Evolutionary conservation across 1,140 invertebrate species (phyloP).

Genomic region (Berghia stephanieae): DNA sequence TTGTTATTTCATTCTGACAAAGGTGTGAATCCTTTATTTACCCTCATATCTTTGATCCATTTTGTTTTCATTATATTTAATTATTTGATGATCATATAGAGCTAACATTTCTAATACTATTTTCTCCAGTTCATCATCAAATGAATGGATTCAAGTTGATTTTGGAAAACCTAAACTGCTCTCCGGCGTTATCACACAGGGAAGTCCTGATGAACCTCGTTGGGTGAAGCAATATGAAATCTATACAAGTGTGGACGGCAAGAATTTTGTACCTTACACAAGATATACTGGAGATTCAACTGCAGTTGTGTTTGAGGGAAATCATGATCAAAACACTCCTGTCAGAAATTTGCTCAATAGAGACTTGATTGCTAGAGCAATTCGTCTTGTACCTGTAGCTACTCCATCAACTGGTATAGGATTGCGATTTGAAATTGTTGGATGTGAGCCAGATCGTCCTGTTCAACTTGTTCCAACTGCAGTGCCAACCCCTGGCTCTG

Average conservation of each 20-base stretch:
- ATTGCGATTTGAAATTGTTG: constrained; percentile 45
- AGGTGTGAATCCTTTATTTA: neutral
- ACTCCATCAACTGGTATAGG: constrained; percentile 16
- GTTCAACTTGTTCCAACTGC: neutral
- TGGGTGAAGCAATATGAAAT: constrained; percentile 81
- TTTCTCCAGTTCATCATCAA: no score
- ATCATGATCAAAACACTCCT: constrained; percentile 39
- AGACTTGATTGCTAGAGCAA: constrained; percentile 42
- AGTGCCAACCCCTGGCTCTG: neutral
- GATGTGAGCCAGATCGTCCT: constrained; percentile 38
- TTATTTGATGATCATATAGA: constrained; percentile 16
- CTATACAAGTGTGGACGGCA: constrained; percentile 51
- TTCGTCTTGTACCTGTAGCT: constrained; percentile 37
- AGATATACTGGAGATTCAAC: constrained; percentile 23
- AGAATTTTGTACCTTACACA: constrained; percentile 35
- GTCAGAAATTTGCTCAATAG: constrained; percentile 43
- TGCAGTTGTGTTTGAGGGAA: constrained; percentile 39
- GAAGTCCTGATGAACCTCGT: constrained; percentile 45
- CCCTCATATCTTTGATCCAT: neutral
- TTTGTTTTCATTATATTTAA: neutral
- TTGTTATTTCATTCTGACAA: neutral
- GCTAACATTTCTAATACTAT: no score
- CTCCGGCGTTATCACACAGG: constrained; percentile 79
- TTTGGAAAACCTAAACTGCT: constrained; percentile 76
- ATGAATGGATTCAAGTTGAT: constrained; percentile 68